Conservation (phyloP, 2,113 vertebrate genomes). For the Panthera uncia region DNA sequence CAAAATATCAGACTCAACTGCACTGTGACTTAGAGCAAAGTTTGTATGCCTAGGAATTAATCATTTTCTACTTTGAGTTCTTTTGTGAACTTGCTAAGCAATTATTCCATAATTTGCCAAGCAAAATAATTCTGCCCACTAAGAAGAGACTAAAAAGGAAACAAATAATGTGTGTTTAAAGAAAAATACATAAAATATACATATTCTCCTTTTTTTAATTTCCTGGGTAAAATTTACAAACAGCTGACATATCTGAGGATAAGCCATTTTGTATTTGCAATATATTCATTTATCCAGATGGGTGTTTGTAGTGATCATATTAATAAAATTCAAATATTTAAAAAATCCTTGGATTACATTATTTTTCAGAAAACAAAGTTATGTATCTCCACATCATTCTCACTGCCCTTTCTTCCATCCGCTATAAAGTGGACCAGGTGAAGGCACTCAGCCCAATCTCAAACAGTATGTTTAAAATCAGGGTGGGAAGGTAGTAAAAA, state of each 20-base stretch:
- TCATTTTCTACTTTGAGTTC: conserved; percentile 43
- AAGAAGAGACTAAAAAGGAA: conserved; percentile 18
- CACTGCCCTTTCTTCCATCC: conserved; percentile 19
- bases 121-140: conserved; percentile 47
- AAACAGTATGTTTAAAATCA: background rate
- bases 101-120: conserved; percentile 45
- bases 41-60: background rate
- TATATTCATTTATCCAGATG: background rate
- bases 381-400: background rate
- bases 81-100: conserved; percentile 29
- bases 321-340: conserved; percentile 27
- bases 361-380: conserved; percentile 49
- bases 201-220: background rate
- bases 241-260: background rate
- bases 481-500: background rate
- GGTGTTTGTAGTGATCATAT: conserved; percentile 1
- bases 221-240: conserved; percentile 41
- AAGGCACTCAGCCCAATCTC: background rate
- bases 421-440: background rate
- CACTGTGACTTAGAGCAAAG: background rate
- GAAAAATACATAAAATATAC: background rate
- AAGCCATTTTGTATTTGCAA: background rate
- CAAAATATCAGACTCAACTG: conserved; percentile 12
- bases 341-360: background rate
- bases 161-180: background rate